Conservation (phyloP, 2,888 invertebrate species). For the Leucozona laternaria region DNA sequence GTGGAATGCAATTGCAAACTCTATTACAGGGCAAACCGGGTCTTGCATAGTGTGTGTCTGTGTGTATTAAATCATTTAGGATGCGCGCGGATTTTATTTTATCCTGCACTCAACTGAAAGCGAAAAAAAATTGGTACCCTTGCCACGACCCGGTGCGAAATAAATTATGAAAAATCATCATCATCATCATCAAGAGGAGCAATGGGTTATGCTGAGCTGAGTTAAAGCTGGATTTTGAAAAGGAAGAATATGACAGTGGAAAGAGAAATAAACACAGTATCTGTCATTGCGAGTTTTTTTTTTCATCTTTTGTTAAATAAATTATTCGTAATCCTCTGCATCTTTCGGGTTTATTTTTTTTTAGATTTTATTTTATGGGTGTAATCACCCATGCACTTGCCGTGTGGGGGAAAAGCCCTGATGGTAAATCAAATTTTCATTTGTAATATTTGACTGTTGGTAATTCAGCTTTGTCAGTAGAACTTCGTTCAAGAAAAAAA, state of each 20-base stretch:
- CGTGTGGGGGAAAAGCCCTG: background rate
- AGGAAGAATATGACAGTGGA: background rate
- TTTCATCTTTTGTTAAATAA: constrained; percentile 36
- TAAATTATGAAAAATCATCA: constrained; percentile 70
- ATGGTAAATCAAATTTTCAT: constrained; percentile 58
- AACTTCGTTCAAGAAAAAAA: constrained; percentile 14
- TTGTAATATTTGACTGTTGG: constrained; percentile 57
- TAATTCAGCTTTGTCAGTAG: constrained; percentile 57
- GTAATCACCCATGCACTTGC: constrained; percentile 19
- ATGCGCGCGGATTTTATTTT: constrained; percentile 32
- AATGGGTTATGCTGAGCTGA: background rate
- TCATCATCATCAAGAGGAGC: constrained; percentile 50
- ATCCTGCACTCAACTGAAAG: constrained; percentile 39
- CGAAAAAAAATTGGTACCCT: constrained; percentile 27
- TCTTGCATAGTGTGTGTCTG: constrained; percentile 36
- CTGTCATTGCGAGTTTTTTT: constrained; percentile 30
- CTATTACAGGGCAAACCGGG: constrained; percentile 43
- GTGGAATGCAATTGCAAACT: constrained; percentile 27
- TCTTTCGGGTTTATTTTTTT: constrained; percentile 30
- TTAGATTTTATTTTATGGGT: constrained; percentile 34
- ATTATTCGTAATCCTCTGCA: constrained; percentile 47
- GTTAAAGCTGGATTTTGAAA: background rate
- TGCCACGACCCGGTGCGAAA: constrained; percentile 38
- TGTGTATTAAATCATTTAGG: constrained; percentile 46
- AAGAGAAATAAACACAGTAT: constrained; percentile 28